Conservation (phyloP, 2,113 vertebrate genomes). For the Dasyornis broadbenti region DNA sequence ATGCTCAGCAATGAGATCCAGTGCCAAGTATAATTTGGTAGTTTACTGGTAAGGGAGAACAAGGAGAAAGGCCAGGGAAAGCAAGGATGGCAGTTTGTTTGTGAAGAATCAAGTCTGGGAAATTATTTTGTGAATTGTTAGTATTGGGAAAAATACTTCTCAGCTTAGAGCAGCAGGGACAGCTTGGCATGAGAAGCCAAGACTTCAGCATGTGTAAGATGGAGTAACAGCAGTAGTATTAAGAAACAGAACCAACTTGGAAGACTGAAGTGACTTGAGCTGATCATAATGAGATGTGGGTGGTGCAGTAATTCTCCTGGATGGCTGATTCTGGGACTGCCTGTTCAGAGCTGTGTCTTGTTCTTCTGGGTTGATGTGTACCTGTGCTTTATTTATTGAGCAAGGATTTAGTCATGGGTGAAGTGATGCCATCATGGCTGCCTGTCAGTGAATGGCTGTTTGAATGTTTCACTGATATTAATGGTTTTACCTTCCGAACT, state of each 20-base stretch:
- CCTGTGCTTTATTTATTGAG: not conserved
- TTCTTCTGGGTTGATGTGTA: not conserved
- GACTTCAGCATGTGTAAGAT: not conserved
- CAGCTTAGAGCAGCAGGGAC: not conserved
- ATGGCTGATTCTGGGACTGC: not conserved
- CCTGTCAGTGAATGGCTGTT: not conserved
- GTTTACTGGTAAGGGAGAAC: not conserved
- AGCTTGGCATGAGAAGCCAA: not conserved
- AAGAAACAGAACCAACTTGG: not conserved
- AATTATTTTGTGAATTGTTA: not conserved
- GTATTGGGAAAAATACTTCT: not conserved
- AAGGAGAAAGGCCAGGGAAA: not conserved
- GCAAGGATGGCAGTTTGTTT: not conserved
- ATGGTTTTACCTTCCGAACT: not conserved
- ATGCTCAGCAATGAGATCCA: not conserved
- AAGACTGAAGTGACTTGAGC: not conserved
- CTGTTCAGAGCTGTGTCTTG: not conserved
- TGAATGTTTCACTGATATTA: not conserved
- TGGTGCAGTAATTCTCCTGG: not conserved
- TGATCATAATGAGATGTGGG: not conserved
- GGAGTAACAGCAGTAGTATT: not conserved
- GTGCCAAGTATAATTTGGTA: not conserved
- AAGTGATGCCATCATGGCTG: rapidly evolving
- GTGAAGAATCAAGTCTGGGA: not conserved
- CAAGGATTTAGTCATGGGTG: not conserved